phyloP scores from a whole-genome alignment of 2,888 invertebrate genomes.

The Asteroscopus sphinx region DNA sequence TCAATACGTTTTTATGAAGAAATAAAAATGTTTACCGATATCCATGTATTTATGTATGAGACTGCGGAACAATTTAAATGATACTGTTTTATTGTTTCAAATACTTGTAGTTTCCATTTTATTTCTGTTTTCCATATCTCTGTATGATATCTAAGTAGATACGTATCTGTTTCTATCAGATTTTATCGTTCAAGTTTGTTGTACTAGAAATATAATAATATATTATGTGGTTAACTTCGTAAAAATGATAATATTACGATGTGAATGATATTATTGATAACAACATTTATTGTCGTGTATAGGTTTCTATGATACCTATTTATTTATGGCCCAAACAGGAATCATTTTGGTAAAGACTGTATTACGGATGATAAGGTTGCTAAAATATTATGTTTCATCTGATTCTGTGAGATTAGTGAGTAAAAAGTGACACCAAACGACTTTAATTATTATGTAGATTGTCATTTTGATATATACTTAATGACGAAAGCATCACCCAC shows the following conservation, averaged over 20 bases:
- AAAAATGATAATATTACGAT: conserved; percentile 35
- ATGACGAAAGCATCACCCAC: too few species aligned
- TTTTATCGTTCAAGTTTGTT: conserved; percentile 18
- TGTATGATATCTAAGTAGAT: conserved; percentile 27
- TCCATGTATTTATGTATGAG: conserved; percentile 34
- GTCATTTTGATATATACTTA: too few species aligned
- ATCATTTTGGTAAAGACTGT: conserved; percentile 15
- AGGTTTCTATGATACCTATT: conserved; percentile 16
- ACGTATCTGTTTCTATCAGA: conserved; percentile 4
- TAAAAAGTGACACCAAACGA: not conserved
- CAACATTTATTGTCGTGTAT: conserved; percentile 17
- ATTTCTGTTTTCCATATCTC: conserved; percentile 15
- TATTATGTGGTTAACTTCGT: conserved; percentile 19
- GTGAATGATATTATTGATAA: conserved; percentile 33
- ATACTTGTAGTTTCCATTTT: conserved; percentile 22
- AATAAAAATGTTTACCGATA: conserved; percentile 51
- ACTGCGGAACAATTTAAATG: conserved; percentile 38
- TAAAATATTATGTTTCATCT: conserved; percentile 4
- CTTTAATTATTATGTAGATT: not conserved
- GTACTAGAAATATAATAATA: conserved; percentile 19
- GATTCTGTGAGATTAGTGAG: not conserved
- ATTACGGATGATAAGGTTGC: conserved; percentile 7
- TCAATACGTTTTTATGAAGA: conserved; percentile 47
- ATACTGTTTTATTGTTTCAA: conserved; percentile 34
- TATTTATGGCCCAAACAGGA: conserved; percentile 7